Evolutionary conservation across 37 sponge, comb jelly and placozoan species (phyloP).

Genomic region (Halisarca cf. caerulea): DNA sequence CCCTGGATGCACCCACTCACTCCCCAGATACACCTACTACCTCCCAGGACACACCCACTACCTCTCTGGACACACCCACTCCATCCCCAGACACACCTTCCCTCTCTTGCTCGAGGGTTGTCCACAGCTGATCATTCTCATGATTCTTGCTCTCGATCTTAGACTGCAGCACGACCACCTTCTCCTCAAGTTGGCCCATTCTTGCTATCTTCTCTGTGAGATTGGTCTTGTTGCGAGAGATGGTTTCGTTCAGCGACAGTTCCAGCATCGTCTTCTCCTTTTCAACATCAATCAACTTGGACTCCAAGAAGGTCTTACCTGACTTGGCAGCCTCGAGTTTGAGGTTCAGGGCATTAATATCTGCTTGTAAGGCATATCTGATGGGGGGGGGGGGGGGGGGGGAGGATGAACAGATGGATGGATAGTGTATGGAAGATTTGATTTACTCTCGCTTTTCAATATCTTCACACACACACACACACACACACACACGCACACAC

Average conservation of each 20-base stretch:
- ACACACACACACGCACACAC: too few relatives aligned
- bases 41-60: too few relatives aligned
- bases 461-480: too few relatives aligned
- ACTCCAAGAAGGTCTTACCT: constrained; percentile 42
- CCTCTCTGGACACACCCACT: too few relatives aligned
- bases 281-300: constrained; percentile 71
- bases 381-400: not conserved
- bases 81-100: not conserved
- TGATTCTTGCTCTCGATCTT: constrained; percentile 41
- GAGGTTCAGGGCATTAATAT: constrained; percentile 25
- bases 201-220: constrained; percentile 69
- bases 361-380: constrained; percentile 40
- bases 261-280: constrained; percentile 85
- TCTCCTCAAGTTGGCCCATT: constrained; percentile 45
- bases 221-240: constrained; percentile 63
- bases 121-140: constrained; percentile 38
- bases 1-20: too few relatives aligned
- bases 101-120: constrained; percentile 4
- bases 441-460: too few relatives aligned
- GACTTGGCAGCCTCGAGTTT: constrained; percentile 45
- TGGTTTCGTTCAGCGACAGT: constrained; percentile 73
- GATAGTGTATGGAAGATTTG: not conserved
- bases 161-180: constrained; percentile 17
- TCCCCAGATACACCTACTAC: too few relatives aligned
- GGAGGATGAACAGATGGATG: not conserved